Base-by-base conservation (phyloP, 2,797 vertebrate genomes). In the Manis pentadactyla region DNA sequence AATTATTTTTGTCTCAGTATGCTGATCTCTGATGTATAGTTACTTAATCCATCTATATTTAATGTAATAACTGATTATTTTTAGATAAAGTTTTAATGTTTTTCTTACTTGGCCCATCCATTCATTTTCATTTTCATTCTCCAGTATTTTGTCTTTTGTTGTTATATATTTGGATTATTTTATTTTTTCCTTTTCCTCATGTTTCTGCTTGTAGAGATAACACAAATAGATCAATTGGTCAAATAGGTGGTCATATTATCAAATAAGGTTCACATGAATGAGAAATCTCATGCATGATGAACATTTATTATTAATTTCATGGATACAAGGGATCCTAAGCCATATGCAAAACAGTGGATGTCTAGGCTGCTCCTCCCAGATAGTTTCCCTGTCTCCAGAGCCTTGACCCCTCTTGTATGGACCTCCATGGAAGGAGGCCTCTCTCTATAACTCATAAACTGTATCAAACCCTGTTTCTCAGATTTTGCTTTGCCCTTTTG, bases 311-410 rank as follows among this genome's bases (percentile, higher is more conserved):
- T 34, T 68, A 75, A 57, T 79, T 39, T 23, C 7, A 86, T 84
- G 17, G 19, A 77, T 77, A n/a, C 39, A 75, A 34, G 1, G 2
- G 1, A 29, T 27, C 31, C 9, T 18, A 2, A 7, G 0, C 4
- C 21, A 49, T 14, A n/a, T 23, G 9, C 15, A 17, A 37, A 42
- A 25, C n/a, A 29, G 1, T 12, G 31, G 9, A 55, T 12, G 2
- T 11, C 7, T 4, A 21, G 10, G 17, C 5, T 53, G 46, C 46
- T 31, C 13, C 4, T 31, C 4, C 15, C 9, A 61, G 37, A 17
- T 2, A 49, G 2, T 19, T 74, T 1, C 18, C 71, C n/a, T 37
- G 7, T 61, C 23, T 83, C 18, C 17, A 53, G 71, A 6, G 7
- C 19, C 4, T 51, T 8, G 9, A 39, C 2, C 1, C 2, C 17